Evolutionary conservation across 1,140 invertebrate genomes (phyloP), one percentile per base, ranked within the genome.

Genomic region (Dufourea novaeangliae): DNA sequence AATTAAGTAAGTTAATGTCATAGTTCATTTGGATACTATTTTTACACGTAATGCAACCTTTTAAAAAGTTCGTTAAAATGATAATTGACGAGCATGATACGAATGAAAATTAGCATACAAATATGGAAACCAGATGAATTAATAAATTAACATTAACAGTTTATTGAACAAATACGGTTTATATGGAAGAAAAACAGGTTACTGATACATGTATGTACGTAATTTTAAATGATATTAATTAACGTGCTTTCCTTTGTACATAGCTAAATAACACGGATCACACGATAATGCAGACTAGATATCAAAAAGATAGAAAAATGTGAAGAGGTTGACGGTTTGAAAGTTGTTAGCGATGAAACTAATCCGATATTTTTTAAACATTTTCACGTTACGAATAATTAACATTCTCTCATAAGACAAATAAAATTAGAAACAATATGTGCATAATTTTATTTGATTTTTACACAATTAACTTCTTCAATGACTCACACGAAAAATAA

Each of bases 1-100:
- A 62, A 25, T 61, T 61, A 37, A 7, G n/a, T 61, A 61, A 61
- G 32, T 61, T 61, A 61, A 37, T 61, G n/a, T 61, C 32, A 57
- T 29, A n/a, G 12, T 37, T 12, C 25, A 29, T 17, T n/a, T 59
- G 17, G 27, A 56, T 56, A 29, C 14, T 56, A 56, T 34, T 34
- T 59, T 59, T n/a, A n/a, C 34, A 34, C 7, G n/a, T 59, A 59
- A 59, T 59, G 8, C 22, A 61, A 62, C n/a, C n/a, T 14, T 25
- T 34, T 11, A n/a, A 39, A 61, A 34, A 62, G 14, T 39, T 14
- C 12, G 17, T 39, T 25, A 25, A 6, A 41, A 25, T 62, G 20
- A 25, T 62, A 39, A 41, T 25, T 4, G 14, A 20, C 17, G 17
- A 27, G 25, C 29, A 29, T 12, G 25, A 29, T 14, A 56, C 25